Conservation (phyloP, 2,888 invertebrate species). For the Camptogramma bilineatum region DNA sequence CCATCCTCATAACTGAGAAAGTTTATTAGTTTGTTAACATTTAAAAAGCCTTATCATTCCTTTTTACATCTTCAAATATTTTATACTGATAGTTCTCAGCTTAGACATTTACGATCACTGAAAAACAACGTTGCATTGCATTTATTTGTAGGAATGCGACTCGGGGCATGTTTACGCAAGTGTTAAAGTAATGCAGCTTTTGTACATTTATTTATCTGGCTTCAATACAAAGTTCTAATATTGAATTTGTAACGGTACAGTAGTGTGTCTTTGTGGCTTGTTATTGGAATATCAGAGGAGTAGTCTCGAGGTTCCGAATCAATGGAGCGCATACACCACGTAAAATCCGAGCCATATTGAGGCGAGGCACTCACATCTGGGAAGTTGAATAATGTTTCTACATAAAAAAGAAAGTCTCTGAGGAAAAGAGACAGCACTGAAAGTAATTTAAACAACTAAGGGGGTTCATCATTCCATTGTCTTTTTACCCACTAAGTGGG, state of each 20-base stretch:
- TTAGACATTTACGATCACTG: slow-evolving; percentile 29
- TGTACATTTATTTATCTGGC: slow-evolving; percentile 27
- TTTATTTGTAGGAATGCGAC: slow-evolving; percentile 23
- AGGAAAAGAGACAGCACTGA: slow-evolving; percentile 3
- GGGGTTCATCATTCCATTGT: background rate
- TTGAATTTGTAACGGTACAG: slow-evolving; percentile 16
- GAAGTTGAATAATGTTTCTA: slow-evolving; percentile 20
- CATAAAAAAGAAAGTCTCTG: slow-evolving; percentile 20
- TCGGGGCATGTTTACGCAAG: slow-evolving; percentile 32
- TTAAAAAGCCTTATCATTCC: slow-evolving; percentile 48
- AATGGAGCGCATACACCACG: slow-evolving; percentile 60
- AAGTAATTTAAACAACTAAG: background rate
- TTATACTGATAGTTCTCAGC: slow-evolving; percentile 4
- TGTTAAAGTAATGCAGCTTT: slow-evolving; percentile 39
- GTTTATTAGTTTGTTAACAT: slow-evolving; percentile 68
- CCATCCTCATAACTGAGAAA: slow-evolving; percentile 59
- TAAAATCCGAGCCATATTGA: slow-evolving; percentile 46
- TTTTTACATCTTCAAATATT: slow-evolving; percentile 40
- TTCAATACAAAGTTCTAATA: slow-evolving; percentile 23
- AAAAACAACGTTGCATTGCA: slow-evolving; percentile 16
- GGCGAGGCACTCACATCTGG: slow-evolving; percentile 12
- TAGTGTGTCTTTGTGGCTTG: slow-evolving; percentile 24
- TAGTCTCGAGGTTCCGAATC: slow-evolving; percentile 57
- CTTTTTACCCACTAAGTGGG: background rate
- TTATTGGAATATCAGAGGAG: slow-evolving; percentile 33